These are phyloP conservation scores for Xerus inauris DNA, from an alignment of 2,113 vertebrate genomes.

Conservation along the genomic window DNA sequence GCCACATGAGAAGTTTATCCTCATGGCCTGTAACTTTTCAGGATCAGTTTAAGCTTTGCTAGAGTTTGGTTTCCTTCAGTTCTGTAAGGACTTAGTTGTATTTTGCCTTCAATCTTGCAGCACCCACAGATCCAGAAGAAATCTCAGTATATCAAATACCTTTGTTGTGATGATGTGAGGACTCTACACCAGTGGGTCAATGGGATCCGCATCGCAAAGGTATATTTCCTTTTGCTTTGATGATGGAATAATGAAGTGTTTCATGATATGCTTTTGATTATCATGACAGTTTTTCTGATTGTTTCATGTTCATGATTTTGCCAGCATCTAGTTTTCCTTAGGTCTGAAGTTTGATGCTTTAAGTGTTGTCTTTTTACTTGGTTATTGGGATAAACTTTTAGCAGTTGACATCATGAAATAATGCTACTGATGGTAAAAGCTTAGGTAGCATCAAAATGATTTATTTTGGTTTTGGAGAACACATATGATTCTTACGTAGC, in stretches of 20 bases:
- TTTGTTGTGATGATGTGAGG: conserved; percentile 97
- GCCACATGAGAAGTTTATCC: background rate
- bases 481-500: background rate
- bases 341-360: conserved; percentile 3
- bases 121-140: conserved; percentile 99
- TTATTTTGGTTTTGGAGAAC: conserved; percentile 58
- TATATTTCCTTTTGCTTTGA: conserved; percentile 72
- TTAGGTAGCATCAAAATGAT: background rate
- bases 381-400: background rate
- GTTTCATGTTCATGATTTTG: conserved; percentile 42
- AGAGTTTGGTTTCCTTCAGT: background rate
- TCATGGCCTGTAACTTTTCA: background rate
- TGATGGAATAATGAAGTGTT: background rate
- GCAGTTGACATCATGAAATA: conserved; percentile 14
- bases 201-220: conserved; percentile 98
- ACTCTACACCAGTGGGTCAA: conserved; percentile 99
- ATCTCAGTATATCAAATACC: conserved; percentile 98
- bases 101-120: conserved; percentile 82
- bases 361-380: background rate
- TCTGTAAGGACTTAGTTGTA: conserved; percentile 14
- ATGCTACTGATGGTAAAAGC: background rate
- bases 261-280: background rate
- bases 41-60: conserved; percentile 8
- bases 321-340: background rate
- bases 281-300: background rate